These are phyloP conservation scores for Nasonovia ribisnigri DNA, from an alignment of 2,888 invertebrate species.

Conservation along the genomic window DNA sequence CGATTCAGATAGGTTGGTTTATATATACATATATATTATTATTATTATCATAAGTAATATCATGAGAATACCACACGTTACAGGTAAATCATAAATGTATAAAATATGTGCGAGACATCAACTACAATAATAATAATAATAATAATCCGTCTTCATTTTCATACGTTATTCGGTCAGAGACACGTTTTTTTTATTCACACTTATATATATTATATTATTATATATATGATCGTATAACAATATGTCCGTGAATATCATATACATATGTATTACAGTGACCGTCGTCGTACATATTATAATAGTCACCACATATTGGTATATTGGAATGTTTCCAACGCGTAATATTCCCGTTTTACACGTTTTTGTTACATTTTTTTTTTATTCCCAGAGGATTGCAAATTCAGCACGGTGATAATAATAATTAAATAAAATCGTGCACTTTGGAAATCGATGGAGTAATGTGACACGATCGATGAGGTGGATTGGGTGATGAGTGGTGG, in stretches of 20 bases:
- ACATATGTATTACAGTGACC: not conserved
- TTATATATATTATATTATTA: not conserved
- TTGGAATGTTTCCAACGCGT: conserved; percentile 33
- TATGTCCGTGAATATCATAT: conserved; percentile 17
- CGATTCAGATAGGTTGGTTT: not conserved
- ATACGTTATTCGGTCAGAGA: conserved; percentile 5
- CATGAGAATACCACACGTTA: conserved; percentile 11
- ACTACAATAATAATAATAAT: not conserved
- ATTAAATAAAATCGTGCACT: conserved; percentile 23
- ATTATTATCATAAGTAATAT: not conserved
- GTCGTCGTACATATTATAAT: not conserved
- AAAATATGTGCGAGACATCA: not conserved
- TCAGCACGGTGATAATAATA: conserved; percentile 17
- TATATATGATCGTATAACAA: conserved; percentile 1
- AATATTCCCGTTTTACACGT: conserved; percentile 35
- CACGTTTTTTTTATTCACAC: not conserved
- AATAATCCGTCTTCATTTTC: conserved; percentile 44
- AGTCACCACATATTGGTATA: not conserved
- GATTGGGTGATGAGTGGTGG: not conserved
- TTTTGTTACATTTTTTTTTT: conserved; percentile 1
- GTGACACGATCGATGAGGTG: not conserved
- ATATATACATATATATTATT: not conserved
- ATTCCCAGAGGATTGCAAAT: conserved; percentile 15
- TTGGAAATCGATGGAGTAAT: conserved; percentile 19
- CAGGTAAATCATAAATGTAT: not conserved